Percentiles rank a stretch among this genome's conserved stretches.
phyloP scores from a whole-genome alignment of 2,113 vertebrate genomes.

The Muntiacus reevesi region DNA sequence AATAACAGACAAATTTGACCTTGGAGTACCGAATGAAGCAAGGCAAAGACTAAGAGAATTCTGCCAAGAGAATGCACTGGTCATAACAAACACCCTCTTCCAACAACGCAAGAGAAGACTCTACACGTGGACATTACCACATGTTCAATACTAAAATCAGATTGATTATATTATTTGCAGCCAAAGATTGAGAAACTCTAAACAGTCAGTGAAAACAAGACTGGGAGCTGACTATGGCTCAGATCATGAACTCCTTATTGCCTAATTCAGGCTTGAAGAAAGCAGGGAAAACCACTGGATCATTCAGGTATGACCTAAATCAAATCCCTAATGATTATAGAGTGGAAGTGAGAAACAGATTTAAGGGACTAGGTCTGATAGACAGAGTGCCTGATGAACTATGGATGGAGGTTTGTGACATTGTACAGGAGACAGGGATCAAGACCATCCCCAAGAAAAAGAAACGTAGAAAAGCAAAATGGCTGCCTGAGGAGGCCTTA shows the following conservation, averaged over 20 bases:
- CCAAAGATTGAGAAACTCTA: background rate
- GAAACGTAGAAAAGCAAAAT: background rate
- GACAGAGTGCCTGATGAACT: background rate
- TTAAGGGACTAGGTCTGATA: background rate
- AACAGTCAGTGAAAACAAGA: background rate
- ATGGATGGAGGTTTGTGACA: background rate
- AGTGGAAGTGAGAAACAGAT: background rate
- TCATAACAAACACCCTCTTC: background rate
- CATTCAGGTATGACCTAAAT: background rate
- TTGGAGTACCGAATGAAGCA: background rate
- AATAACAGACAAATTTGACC: background rate
- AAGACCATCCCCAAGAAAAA: background rate
- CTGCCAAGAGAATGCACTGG: background rate
- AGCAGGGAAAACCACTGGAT: background rate
- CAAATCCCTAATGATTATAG: background rate
- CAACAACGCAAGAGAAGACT: background rate
- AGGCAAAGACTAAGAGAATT: background rate
- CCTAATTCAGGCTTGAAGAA: background rate
- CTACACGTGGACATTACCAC: rapidly evolving
- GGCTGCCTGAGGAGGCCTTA: background rate
- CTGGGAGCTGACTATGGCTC: background rate
- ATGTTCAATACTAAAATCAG: background rate
- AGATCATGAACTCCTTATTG: background rate
- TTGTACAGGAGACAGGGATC: background rate
- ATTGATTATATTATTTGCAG: background rate